phyloP scores from a whole-genome alignment of 2,888 invertebrate genomes.

The Saturnia pavonia region DNA sequence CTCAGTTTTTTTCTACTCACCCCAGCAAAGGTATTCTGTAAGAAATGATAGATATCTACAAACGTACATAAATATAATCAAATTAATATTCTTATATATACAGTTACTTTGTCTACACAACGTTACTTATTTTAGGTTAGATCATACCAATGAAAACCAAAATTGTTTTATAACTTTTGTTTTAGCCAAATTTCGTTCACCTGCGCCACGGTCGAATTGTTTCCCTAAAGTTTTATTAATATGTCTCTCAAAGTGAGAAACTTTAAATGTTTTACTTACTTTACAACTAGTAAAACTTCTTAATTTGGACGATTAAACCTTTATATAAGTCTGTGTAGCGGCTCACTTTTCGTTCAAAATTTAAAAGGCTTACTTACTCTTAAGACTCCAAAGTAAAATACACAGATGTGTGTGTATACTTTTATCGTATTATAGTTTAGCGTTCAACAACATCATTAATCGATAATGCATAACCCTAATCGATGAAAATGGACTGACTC shows the following conservation, averaged over 20 bases:
- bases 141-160: neutral
- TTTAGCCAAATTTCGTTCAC: slow-evolving; percentile 7
- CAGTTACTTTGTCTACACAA: neutral
- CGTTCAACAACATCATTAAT: no score
- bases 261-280: slow-evolving; percentile 27
- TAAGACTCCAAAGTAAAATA: neutral
- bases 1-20: neutral
- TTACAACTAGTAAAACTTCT: slow-evolving; percentile 15
- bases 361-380: neutral
- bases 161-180: neutral
- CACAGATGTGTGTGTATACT: neutral
- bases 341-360: neutral
- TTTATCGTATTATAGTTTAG: neutral
- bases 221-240: slow-evolving; percentile 34
- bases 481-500: no score
- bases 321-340: neutral
- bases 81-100: neutral
- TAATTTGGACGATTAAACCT: neutral
- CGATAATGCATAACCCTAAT: no score
- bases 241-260: slow-evolving; percentile 25
- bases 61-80: neutral
- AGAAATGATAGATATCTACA: no score
- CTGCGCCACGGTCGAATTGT: slow-evolving; percentile 20
- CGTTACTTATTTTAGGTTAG: neutral
- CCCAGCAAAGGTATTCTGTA: no score